Conservation (phyloP, 2,113 vertebrate genomes). For the Gavialis gangeticus region DNA sequence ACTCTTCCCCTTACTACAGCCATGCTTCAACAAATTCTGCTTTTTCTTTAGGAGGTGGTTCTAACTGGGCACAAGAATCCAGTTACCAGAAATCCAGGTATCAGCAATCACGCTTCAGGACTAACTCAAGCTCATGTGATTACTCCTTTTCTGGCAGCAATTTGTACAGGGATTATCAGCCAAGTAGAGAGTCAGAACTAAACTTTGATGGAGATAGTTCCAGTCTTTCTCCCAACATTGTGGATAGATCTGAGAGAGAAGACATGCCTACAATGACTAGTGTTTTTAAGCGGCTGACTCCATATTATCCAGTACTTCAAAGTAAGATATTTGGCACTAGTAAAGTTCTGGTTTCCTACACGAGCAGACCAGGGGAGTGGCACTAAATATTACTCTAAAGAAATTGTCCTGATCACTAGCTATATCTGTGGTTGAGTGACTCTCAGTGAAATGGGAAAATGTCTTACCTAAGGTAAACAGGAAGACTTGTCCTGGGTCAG, state of each 20-base stretch:
- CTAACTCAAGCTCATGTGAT: background rate
- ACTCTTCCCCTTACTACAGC: background rate
- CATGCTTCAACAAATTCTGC: background rate
- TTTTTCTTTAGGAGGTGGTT: constrained; percentile 26
- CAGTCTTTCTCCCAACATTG: background rate
- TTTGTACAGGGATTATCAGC: background rate
- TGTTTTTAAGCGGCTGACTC: constrained; percentile 26
- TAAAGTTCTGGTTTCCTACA: too few relatives aligned
- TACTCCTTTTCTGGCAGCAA: background rate
- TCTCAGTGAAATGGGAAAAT: background rate
- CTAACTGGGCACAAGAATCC: background rate
- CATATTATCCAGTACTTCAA: constrained; percentile 40
- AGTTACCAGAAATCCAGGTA: background rate
- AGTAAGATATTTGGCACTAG: constrained; percentile 28
- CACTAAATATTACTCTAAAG: background rate
- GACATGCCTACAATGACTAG: constrained; percentile 29
- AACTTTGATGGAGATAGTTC: background rate
- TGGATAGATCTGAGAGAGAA: constrained; percentile 18
- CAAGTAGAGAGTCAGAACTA: background rate
- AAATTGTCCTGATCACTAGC: background rate
- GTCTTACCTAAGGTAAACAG: background rate
- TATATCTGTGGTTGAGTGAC: background rate
- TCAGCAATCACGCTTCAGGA: constrained; percentile 11
- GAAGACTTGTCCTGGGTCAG: background rate
- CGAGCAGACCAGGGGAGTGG: background rate